Evolutionary conservation across 2,113 vertebrate genomes (phyloP).

Genomic region (Chloropsis hardwickii): DNA sequence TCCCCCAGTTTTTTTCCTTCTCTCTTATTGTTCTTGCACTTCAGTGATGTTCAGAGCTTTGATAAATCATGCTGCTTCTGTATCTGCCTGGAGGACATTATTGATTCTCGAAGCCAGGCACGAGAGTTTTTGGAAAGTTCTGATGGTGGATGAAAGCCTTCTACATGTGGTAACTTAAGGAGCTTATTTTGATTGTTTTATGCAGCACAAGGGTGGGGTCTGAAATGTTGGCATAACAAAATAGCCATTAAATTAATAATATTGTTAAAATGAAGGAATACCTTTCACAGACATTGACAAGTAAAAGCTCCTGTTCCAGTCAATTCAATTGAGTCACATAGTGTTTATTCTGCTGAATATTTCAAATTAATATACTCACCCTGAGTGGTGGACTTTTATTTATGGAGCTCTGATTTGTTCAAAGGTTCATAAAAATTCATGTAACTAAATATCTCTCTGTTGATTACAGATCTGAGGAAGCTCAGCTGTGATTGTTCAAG

Average conservation of each 20-base stretch:
- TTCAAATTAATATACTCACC: background rate
- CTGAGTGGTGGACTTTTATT: background rate
- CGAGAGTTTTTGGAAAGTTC: background rate
- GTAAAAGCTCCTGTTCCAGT: background rate
- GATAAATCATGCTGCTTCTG: background rate
- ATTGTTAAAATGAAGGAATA: background rate
- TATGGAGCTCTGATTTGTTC: background rate
- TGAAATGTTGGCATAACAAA: background rate
- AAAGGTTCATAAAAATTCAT: background rate
- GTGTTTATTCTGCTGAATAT: background rate
- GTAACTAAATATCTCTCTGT: background rate
- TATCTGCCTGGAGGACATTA: background rate
- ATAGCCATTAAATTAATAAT: background rate
- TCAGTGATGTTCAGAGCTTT: background rate
- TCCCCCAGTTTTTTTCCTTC: background rate
- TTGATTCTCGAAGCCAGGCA: background rate
- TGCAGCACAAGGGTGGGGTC: background rate
- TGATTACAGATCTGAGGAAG: background rate
- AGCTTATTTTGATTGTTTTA: background rate
- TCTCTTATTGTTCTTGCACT: background rate
- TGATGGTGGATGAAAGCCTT: background rate
- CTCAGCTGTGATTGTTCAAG: background rate
- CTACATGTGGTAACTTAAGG: background rate
- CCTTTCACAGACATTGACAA: background rate
- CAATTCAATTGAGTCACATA: background rate